Conservation (phyloP, 2,888 invertebrate species). For the Crematogaster levior region DNA sequence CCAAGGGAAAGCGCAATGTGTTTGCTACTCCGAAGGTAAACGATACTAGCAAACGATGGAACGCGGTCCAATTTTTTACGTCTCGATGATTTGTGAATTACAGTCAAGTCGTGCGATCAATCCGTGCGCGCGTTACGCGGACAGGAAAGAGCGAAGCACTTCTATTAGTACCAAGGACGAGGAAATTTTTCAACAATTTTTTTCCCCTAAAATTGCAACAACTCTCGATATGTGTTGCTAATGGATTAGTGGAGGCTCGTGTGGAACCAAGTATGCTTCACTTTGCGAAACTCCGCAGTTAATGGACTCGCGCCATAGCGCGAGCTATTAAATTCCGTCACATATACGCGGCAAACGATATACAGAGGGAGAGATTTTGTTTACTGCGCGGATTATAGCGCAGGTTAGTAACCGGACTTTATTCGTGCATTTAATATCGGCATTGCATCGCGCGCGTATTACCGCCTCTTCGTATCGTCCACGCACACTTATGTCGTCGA, state of each 20-base stretch:
- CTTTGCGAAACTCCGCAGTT: conserved; percentile 47
- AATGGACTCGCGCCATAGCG: conserved; percentile 50
- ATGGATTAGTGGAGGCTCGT: conserved; percentile 46
- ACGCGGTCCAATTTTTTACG: conserved; percentile 40
- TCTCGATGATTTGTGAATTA: conserved; percentile 32
- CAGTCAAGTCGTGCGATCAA: conserved; percentile 30
- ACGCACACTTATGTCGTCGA: conserved; percentile 43
- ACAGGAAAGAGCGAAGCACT: background rate
- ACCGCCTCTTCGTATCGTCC: conserved; percentile 23
- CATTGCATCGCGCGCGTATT: conserved; percentile 7
- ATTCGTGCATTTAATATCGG: conserved; percentile 32
- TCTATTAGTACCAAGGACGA: background rate
- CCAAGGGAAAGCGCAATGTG: conserved; percentile 27
- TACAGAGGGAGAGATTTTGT: conserved; percentile 29
- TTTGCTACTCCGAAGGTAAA: conserved; percentile 33
- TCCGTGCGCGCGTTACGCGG: background rate
- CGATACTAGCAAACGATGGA: conserved; percentile 37
- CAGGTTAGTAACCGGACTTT: conserved; percentile 40
- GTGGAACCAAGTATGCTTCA: conserved; percentile 36
- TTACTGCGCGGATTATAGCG: conserved; percentile 33
- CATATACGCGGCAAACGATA: conserved; percentile 15
- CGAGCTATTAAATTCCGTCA: conserved; percentile 49
- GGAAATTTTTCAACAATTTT: conserved; percentile 36
- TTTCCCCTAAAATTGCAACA: conserved; percentile 20
- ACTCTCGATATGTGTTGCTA: conserved; percentile 39